These are phyloP conservation scores for Neomonachus schauinslandi DNA, from an alignment of 2,113 vertebrate species.

Conservation along the genomic window DNA sequence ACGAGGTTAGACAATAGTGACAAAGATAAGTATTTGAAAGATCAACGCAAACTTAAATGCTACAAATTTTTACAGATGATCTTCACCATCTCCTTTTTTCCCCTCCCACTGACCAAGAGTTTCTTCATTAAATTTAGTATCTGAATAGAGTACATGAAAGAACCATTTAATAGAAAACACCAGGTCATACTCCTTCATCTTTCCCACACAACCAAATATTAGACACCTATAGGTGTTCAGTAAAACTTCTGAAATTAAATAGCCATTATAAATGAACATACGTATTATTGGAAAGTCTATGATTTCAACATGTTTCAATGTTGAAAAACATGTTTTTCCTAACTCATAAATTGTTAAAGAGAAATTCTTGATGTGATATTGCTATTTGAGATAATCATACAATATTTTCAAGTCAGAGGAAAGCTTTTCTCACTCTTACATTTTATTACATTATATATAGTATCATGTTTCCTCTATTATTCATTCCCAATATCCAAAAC, in stretches of 20 bases:
- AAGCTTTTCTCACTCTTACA: background rate
- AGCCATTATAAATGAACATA: background rate
- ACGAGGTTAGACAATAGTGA: constrained; percentile 1
- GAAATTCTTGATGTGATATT: background rate
- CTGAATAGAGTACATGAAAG: background rate
- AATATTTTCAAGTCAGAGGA: background rate
- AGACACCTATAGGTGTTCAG: background rate
- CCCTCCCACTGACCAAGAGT: background rate
- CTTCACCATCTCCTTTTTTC: background rate
- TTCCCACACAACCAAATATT: background rate
- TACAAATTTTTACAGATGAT: background rate
- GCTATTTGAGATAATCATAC: background rate
- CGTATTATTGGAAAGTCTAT: background rate
- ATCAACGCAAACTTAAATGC: background rate
- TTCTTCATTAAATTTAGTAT: constrained; percentile 6
- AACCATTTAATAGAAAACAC: background rate
- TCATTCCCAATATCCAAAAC: background rate
- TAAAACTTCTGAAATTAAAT: background rate
- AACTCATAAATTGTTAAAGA: background rate
- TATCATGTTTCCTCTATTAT: background rate
- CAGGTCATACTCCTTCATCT: background rate
- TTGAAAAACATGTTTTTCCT: background rate
- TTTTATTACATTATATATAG: background rate
- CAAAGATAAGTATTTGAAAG: constrained; percentile 10
- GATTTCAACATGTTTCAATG: background rate